A percentile compares a stretch with the other conserved stretches of the same genome.
phyloP scores from a whole-genome alignment of 2,113 vertebrate species.

The Proteles cristata region DNA sequence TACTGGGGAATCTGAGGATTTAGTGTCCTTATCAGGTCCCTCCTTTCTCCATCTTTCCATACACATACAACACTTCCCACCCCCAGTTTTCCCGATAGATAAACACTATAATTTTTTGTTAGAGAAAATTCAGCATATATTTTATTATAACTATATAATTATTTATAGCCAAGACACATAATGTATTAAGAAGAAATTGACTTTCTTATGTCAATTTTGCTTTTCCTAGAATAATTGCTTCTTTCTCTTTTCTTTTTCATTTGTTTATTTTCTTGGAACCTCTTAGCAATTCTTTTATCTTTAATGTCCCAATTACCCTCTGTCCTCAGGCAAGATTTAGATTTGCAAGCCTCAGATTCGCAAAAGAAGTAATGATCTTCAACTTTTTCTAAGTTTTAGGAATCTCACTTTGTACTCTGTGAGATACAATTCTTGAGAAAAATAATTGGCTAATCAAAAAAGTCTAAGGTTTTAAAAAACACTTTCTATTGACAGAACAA shows the following conservation, averaged over 20 bases:
- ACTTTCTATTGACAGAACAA: not conserved
- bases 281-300: slow-evolving; percentile 46
- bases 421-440: slow-evolving; percentile 19
- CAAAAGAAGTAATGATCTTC: slow-evolving; percentile 22
- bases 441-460: slow-evolving; percentile 4
- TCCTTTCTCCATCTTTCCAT: not conserved
- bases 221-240: slow-evolving; percentile 29
- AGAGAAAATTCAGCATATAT: slow-evolving; percentile 1
- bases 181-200: not conserved
- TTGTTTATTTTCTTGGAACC: slow-evolving; percentile 50
- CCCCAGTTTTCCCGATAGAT: not conserved
- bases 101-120: not conserved
- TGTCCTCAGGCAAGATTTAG: slow-evolving; percentile 6
- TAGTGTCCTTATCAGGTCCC: not conserved
- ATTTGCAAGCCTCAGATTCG: slow-evolving; percentile 18
- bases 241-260: not conserved
- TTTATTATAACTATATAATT: slow-evolving; percentile 15
- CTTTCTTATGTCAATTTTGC: slow-evolving; percentile 45
- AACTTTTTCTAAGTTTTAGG: slow-evolving; percentile 32
- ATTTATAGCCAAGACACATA: slow-evolving; percentile 49
- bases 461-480: not conserved
- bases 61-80: not conserved
- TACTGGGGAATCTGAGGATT: not conserved
- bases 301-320: not conserved
- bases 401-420: not conserved